A percentile compares a stretch with the other conserved stretches of the same genome.
Evolutionary conservation across 2,888 invertebrate species (phyloP).

Genomic region (Microctonus brassicae): DNA sequence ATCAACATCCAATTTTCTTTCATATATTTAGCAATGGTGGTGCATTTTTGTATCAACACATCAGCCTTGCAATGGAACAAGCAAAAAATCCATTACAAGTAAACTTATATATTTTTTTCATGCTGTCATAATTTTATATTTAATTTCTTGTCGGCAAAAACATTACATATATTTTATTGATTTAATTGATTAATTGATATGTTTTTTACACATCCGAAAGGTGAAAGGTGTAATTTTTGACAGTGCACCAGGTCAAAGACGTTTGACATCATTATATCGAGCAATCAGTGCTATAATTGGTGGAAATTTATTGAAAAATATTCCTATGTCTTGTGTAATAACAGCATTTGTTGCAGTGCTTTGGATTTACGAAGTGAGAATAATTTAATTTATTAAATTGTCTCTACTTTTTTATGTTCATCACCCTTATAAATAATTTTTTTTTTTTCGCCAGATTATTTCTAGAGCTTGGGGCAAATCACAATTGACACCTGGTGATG

Average conservation of each 20-base stretch:
- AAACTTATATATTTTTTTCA: slow-evolving; percentile 22
- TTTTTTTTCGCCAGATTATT: slow-evolving; percentile 59
- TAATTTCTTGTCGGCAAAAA: no score
- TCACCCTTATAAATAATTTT: not conserved
- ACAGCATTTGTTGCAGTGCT: slow-evolving; percentile 74
- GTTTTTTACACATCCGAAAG: slow-evolving; percentile 56
- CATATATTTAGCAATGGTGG: slow-evolving; percentile 86
- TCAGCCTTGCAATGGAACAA: slow-evolving; percentile 74
- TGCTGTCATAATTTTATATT: no score
- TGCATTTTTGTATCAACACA: slow-evolving; percentile 78
- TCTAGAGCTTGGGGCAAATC: slow-evolving; percentile 64
- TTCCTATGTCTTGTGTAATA: slow-evolving; percentile 72
- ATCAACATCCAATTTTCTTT: slow-evolving; percentile 80
- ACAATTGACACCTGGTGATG: slow-evolving; percentile 72
- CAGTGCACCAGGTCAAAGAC: slow-evolving; percentile 78
- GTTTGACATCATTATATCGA: slow-evolving; percentile 73
- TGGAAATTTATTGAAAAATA: slow-evolving; percentile 72
- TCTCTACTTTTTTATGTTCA: no score
- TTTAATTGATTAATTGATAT: not conserved
- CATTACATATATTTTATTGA: no score
- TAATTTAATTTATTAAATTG: not conserved
- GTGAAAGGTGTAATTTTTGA: slow-evolving; percentile 79
- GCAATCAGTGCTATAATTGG: slow-evolving; percentile 77
- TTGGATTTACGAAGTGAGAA: slow-evolving; percentile 75
- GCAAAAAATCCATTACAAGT: slow-evolving; percentile 72